Evolutionary conservation across 1,140 invertebrate genomes (phyloP), one percentile per base, ranked within the genome.

Genomic region (Drosophila sturtevanti): DNA sequence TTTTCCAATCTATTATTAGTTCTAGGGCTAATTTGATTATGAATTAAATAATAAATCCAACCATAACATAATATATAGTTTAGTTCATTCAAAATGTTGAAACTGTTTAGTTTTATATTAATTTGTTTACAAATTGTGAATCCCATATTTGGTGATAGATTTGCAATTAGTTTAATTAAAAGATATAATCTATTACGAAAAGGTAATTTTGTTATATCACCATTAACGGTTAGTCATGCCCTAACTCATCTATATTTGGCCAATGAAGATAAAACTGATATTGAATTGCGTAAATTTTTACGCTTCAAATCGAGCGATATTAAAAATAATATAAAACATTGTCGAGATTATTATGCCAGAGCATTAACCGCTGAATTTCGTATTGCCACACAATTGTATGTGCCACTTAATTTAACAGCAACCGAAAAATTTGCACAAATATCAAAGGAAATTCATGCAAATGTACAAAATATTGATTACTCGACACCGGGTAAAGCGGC

Each of bases 171-270:
- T 14, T 27, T 54, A 14, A 54, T 54, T 1, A 54, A 14, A 54
- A 54, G 10, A 27, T 2, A 14, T 2, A 54, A 27, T 54, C 0
- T 3, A 0, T 9, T 11, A n/a, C 52, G 24, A 14, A 6, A 16
- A 14, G 52, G 24, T 27, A 54, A 54, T 11, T 27, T 54, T 54
- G 22, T 54, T 1, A 54, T 54, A 12, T 54, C 52, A n/a, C 52
- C 52, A 1, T 1, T 54, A 22, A 5, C 21, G 7, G 22, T 54
- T 24, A 54, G 24, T 54, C 52, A 54, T 27, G 22, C 52, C 1
- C 12, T 54, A 5, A 12, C 2, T 31, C 52, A 54, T 14, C 24
- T 54, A 2, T 54, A 54, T 54, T 9, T 54, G 52, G 52, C 22
- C n/a, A 54, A 54, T 14, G 12, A 27, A n/a, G 52, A 27, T 2